Conservation (phyloP, 1,140 invertebrate genomes). For the Zaprionus vittiger region DNA sequence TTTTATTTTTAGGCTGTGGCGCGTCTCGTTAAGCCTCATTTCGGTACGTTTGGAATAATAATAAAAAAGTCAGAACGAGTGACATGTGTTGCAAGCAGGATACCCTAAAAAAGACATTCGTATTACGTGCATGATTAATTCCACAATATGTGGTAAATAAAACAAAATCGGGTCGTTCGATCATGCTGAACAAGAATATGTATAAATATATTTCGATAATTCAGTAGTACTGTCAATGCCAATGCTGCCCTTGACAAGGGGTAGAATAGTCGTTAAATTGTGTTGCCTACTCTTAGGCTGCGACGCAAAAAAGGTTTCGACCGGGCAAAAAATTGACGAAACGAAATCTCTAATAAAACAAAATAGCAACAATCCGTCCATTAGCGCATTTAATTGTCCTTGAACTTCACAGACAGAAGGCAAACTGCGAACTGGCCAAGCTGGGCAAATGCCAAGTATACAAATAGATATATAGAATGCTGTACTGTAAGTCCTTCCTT, state of each 20-base stretch:
- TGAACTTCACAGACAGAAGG: constrained; percentile 37
- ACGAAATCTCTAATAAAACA: constrained; percentile 3
- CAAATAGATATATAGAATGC: constrained; percentile 6
- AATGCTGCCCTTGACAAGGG: background rate
- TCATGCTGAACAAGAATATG: background rate
- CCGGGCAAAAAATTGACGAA: background rate
- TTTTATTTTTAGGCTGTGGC: constrained; percentile 43
- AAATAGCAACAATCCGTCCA: constrained; percentile 27
- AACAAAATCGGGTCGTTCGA: background rate
- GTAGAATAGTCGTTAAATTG: constrained; percentile 19
- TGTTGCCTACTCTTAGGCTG: constrained; percentile 39
- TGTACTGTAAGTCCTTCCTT: background rate
- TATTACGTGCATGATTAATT: background rate
- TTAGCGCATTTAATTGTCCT: constrained; percentile 41
- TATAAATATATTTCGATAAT: background rate
- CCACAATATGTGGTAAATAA: background rate
- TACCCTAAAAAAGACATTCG: background rate
- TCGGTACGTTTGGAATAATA: constrained; percentile 9
- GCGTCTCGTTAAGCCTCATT: constrained; percentile 21
- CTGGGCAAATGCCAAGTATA: constrained; percentile 36
- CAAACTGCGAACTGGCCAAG: constrained; percentile 9
- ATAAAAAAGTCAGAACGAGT: background rate
- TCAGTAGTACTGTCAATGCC: background rate
- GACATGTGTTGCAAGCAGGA: background rate
- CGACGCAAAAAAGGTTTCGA: constrained; percentile 19